These are phyloP conservation scores for Neomorphus geoffroyi DNA, from an alignment of 2,797 vertebrate species.

Conservation along the genomic window DNA sequence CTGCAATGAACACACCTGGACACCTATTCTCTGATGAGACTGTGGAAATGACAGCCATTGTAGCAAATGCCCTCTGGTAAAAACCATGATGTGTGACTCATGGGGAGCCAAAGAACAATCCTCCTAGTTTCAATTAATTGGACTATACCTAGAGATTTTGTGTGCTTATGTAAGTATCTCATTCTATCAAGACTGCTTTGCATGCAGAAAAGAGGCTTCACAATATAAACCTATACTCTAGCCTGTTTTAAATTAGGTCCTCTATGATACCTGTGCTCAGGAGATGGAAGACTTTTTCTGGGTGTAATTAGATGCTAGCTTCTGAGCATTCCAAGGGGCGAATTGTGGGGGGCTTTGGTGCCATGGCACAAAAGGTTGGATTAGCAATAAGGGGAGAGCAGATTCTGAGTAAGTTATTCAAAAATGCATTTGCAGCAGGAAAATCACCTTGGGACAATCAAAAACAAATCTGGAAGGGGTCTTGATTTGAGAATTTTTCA, in stretches of 20 bases:
- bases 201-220: conserved; percentile 46
- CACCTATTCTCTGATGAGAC: conserved; percentile 35
- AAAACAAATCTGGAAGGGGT: conserved; percentile 7
- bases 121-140: conserved; percentile 63
- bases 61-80: conserved; percentile 26
- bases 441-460: conserved; percentile 4
- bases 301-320: conserved; percentile 55
- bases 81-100: conserved; percentile 6
- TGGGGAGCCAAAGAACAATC: conserved; percentile 34
- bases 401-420: background rate
- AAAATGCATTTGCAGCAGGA: background rate
- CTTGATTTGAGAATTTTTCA: conserved; percentile 32
- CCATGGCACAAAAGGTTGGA: background rate
- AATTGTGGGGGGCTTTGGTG: conserved; percentile 44
- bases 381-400: conserved; percentile 9
- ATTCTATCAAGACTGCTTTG: conserved; percentile 41
- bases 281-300: conserved; percentile 46
- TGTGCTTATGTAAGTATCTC: conserved; percentile 30
- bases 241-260: conserved; percentile 54
- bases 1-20: conserved; percentile 54
- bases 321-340: conserved; percentile 18
- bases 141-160: conserved; percentile 42
- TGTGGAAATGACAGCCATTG: background rate
- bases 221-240: conserved; percentile 15
- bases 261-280: conserved; percentile 12